A percentile compares a stretch with the other conserved stretches of the same genome.
Evolutionary conservation across 2,113 vertebrate species (phyloP).

Genomic region (Chaetura pelagica): DNA sequence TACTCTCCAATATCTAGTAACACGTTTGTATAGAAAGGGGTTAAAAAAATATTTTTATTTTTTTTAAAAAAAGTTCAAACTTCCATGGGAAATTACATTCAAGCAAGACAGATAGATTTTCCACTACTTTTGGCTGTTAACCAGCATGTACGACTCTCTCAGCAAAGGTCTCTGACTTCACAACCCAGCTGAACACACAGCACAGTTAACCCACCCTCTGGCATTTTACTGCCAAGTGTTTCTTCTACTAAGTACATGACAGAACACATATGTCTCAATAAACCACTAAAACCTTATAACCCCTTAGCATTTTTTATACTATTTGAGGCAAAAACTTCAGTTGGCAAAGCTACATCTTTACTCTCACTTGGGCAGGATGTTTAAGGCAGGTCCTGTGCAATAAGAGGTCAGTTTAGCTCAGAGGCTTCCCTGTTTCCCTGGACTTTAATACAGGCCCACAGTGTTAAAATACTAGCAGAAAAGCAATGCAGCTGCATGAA

Average conservation of each 20-base stretch:
- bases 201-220: not conserved
- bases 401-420: not conserved
- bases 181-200: not conserved
- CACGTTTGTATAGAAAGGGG: accelerated
- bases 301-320: not conserved
- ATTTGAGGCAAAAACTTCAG: not conserved
- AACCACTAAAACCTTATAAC: not conserved
- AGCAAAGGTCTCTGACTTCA: not conserved
- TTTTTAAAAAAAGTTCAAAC: not conserved
- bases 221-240: not conserved
- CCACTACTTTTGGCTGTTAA: not conserved
- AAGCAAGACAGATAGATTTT: not conserved
- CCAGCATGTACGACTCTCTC: not conserved
- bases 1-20: not conserved
- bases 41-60: no score
- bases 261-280: not conserved
- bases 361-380: not conserved
- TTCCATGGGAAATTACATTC: not conserved
- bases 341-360: not conserved
- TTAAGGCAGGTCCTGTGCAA: not conserved
- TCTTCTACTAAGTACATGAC: not conserved
- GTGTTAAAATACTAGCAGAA: not conserved
- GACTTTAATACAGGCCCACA: not conserved
- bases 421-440: not conserved
- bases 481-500: not conserved